Evolutionary conservation across 2,797 vertebrate genomes (phyloP), one percentile per base, ranked within the genome.

Genomic region (Ctenochaetus hawaiiensis): DNA sequence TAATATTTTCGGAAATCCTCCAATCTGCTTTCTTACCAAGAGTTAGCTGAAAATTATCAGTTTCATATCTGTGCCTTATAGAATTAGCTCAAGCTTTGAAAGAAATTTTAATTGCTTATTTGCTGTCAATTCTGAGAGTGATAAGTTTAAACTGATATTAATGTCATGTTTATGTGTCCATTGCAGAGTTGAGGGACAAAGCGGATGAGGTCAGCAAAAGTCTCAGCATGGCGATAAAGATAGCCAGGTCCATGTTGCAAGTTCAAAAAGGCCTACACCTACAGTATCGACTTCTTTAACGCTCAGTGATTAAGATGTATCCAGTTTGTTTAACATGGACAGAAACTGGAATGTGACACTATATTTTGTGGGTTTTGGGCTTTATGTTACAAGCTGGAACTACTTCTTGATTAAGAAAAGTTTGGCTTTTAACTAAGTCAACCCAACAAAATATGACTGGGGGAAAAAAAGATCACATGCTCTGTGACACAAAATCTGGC

Each of bases 1-100:
- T 30, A 72, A 67, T 41, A 30, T 72, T 14, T 76, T 70, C 44
- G 20, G 26, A 52, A 69, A 45, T 41, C 23, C 10, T 20, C 22
- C 47, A 0, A 37, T 68, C 56, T 51, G n/a, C 30, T 37, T 45
- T n/a, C 30, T 51, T 5, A 48, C 58, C 0, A 2, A n/a, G 18
- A 30, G 44, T 49, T 43, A 22, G 18, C 37, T 56, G 14, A 60
- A 11, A 62, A 3, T 11, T 17, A 26, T 64, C 16, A 51, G 16
- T 34, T 54, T 43, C 34, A 22, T 18, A 18, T 20, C 14, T 41
- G 26, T 66, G 67, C 61, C 41, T 66, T 47, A 9, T 37, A 62
- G 20, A 41, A 60, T 48, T 47, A 16, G 16, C 43, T 70, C 16
- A 39, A 45, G 41, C 30, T 30, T 23, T 22, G 44, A 14, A 10